Conservation (phyloP, 2,888 invertebrate species). For the Orthosia gothica region DNA sequence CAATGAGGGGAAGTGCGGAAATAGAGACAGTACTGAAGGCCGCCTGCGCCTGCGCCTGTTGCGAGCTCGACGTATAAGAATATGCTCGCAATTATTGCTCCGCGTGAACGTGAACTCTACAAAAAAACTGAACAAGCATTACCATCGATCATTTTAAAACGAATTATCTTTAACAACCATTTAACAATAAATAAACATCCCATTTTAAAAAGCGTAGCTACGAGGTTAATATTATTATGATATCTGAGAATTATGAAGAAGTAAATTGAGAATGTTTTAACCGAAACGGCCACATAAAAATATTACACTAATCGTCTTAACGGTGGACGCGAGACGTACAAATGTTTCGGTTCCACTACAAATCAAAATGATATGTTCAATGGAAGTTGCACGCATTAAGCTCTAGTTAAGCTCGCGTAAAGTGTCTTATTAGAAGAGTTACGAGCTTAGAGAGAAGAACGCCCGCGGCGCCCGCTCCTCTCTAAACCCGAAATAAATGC, state of each 20-base stretch:
- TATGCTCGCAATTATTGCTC: slow-evolving; percentile 66
- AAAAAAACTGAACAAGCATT: slow-evolving; percentile 76
- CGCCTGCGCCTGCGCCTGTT: slow-evolving; percentile 59
- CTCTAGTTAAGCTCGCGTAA: slow-evolving; percentile 86
- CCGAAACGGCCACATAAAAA: slow-evolving; percentile 71
- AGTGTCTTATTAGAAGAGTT: slow-evolving; percentile 89
- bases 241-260: slow-evolving; percentile 58
- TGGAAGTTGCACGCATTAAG: slow-evolving; percentile 84
- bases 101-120: slow-evolving; percentile 67
- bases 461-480: slow-evolving; percentile 85
- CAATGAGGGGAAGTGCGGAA: slow-evolving; percentile 73
- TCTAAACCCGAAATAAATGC: slow-evolving; percentile 86
- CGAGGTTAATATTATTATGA: slow-evolving; percentile 61
- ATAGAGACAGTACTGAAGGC: slow-evolving; percentile 71
- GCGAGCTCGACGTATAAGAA: slow-evolving; percentile 45
- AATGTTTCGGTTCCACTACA: slow-evolving; percentile 83
- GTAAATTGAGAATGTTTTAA: slow-evolving; percentile 65
- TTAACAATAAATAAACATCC: slow-evolving; percentile 68
- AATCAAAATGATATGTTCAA: slow-evolving; percentile 88
- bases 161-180: slow-evolving; percentile 78
- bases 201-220: slow-evolving; percentile 49
- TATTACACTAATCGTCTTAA: slow-evolving; percentile 83
- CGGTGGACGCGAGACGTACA: slow-evolving; percentile 76
- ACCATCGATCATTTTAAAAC: slow-evolving; percentile 79
- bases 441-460: slow-evolving; percentile 86